Evolutionary conservation across 2,797 vertebrate genomes (phyloP), one percentile per base, ranked within the genome.

Genomic region (Forpus xanthops): DNA sequence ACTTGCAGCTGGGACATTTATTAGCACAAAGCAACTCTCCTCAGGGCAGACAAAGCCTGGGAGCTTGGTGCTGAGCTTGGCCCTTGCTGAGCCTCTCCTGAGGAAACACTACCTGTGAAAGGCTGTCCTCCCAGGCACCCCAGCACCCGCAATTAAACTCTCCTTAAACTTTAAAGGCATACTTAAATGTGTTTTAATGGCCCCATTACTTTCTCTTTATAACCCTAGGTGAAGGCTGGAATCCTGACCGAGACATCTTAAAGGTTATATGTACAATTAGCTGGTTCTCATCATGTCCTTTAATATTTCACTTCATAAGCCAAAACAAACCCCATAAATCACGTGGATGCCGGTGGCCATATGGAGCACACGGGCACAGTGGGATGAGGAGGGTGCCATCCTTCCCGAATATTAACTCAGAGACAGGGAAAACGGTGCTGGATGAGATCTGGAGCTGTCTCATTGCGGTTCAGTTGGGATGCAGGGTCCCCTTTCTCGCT

Each of bases 191-290:
- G 89, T 64, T 96, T 97, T 97, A 97, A 97, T 96, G 93, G 96
- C 93, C 90, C 94, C 93, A 97, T 97, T 97, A 97, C 89, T 96
- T 97, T 96, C 95, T 88, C 74, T 97, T 96, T 96, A 96, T 97
- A 97, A 96, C 96, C 94, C 9, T 68, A 95, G 97, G 97, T 95
- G 96, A 97, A 96, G 93, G 92, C 96, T 96, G 94, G 94, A 95
- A 96, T 91, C 93, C 95, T 95, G 95, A 96, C 95, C 55, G 75
- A 95, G 96, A 76, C 87, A 50, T 96, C 94, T 96, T 87, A 97
- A 97, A 96, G 96, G 96, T 97, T 97, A 95, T 78, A 93, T 28
- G 96, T 95, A 96, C 96, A 96, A 97, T 97, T 97, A 94, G 82
- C 92, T 50, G 75, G 37, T 83, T 91, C 90, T 88, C 90, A 81